Conservation (phyloP, 2,113 vertebrate genomes). For the Cinclus mexicanus region DNA sequence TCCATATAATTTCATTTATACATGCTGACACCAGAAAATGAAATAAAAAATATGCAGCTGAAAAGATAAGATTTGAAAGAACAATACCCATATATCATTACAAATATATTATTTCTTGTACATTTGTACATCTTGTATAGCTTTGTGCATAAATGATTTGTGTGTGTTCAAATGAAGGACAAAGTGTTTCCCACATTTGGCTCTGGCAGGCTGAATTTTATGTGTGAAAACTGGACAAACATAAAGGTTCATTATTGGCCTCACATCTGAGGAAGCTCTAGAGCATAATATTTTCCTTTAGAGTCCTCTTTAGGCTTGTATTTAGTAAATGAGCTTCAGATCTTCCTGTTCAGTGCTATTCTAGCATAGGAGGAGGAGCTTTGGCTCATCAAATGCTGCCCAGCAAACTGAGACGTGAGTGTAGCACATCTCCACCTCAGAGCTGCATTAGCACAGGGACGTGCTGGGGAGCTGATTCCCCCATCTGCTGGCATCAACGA, state of each 20-base stretch:
- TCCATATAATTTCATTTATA: neutral
- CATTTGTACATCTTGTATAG: neutral
- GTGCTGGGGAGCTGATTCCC: neutral
- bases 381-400: neutral
- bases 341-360: neutral
- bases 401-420: accelerated
- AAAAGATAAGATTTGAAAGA: neutral
- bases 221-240: constrained; percentile 32
- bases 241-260: neutral
- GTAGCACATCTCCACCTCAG: accelerated
- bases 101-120: neutral
- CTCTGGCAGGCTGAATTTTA: neutral
- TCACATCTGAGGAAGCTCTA: constrained; percentile 12
- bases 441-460: accelerated
- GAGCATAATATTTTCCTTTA: constrained; percentile 11
- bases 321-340: constrained; percentile 17
- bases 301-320: neutral
- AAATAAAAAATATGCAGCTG: neutral
- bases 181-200: constrained; percentile 17
- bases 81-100: neutral
- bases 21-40: neutral
- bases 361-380: neutral
- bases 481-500: neutral
- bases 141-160: neutral
- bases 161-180: neutral